Evolutionary conservation across 1,140 invertebrate genomes (phyloP).

Genomic region (Pseudomyrmex concolor): DNA sequence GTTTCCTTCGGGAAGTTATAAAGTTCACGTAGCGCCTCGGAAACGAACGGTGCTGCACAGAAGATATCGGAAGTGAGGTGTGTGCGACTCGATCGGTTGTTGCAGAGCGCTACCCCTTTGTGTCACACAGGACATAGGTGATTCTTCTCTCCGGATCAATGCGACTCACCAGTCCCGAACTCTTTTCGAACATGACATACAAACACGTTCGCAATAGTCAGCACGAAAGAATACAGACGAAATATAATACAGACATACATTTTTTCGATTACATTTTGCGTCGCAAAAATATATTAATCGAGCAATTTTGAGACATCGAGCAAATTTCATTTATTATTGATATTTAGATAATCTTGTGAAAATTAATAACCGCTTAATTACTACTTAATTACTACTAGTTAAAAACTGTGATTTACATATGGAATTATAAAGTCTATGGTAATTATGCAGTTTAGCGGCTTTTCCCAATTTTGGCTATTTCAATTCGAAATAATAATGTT

Average conservation of each 20-base stretch:
- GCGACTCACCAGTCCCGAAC: background rate
- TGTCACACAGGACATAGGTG: constrained; percentile 40
- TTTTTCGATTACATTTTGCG: no score
- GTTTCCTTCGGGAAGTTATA: constrained; percentile 57
- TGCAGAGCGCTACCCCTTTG: constrained; percentile 41
- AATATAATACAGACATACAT: background rate
- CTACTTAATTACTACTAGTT: no score
- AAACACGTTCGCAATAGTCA: background rate
- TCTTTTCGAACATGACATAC: background rate
- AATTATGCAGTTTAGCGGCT: no score
- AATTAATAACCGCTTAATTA: no score
- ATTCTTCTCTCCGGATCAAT: constrained; percentile 50
- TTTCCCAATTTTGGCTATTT: no score
- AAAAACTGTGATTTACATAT: no score
- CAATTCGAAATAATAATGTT: no score
- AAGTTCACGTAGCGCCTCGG: constrained; percentile 54
- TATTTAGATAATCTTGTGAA: no score
- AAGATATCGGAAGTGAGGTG: constrained; percentile 18
- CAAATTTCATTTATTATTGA: no score
- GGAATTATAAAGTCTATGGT: no score
- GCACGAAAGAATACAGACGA: background rate
- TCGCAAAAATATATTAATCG: no score
- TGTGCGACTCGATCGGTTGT: constrained; percentile 27
- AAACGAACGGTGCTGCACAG: background rate
- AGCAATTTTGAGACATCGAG: no score